These are phyloP conservation scores for Nemoura dubitans DNA, from an alignment of 2,888 invertebrate genomes.

Conservation along the genomic window DNA sequence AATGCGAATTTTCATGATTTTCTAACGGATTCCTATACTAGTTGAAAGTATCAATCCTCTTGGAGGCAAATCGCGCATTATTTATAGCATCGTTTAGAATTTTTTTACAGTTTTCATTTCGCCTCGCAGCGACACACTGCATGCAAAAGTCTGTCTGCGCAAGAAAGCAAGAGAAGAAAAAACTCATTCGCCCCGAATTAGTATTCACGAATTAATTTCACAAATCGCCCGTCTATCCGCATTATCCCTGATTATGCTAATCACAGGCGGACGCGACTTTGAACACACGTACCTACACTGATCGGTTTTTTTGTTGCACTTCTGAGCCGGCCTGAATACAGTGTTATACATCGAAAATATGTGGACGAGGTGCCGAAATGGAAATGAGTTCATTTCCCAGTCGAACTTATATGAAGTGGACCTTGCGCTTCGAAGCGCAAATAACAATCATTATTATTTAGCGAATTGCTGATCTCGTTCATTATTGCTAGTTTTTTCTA, in stretches of 20 bases:
- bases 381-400: background rate
- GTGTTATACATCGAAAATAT: background rate
- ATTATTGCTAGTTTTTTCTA: background rate
- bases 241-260: background rate
- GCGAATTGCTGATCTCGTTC: background rate
- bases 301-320: background rate
- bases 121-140: background rate
- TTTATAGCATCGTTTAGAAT: background rate
- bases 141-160: background rate
- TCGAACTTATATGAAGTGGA: background rate
- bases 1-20: background rate
- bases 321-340: background rate
- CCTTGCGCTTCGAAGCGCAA: background rate
- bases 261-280: background rate
- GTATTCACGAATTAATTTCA: background rate
- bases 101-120: background rate
- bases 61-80: background rate
- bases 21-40: background rate
- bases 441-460: background rate
- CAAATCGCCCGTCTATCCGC: background rate
- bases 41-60: constrained; percentile 1
- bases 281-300: background rate
- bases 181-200: background rate
- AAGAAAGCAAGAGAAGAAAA: background rate
- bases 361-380: background rate